Evolutionary conservation across 2,888 invertebrate species (phyloP), one percentile per base, ranked within the genome.

Genomic region (Dynastes maya): DNA sequence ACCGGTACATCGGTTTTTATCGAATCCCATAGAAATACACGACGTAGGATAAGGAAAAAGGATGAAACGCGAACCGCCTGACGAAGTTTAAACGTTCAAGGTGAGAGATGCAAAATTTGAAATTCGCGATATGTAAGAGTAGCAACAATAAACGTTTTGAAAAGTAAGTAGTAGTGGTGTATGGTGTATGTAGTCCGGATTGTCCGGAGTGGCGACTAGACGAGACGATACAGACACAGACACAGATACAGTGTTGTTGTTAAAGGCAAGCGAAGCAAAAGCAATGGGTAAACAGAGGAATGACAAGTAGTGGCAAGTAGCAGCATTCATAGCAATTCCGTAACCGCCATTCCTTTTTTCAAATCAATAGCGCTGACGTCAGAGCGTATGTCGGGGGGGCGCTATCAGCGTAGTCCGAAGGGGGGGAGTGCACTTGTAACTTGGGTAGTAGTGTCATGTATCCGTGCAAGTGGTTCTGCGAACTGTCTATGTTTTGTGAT

Each of bases 401-500:
- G 87, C 88, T 88, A 88, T 88, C 88, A 88, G 87, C 85, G 84
- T 77, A 70, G 83, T 84, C 84, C 83, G 84, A 85, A 84, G 83
- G 87, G 87, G 88, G 87, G 86, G 86, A 88, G 88, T 88, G 88
- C 88, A 89, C 89, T 89, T 89, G 88, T 88, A 88, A 88, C 88
- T 88, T 88, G 88, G 88, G 87, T 88, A 88, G 88, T 89, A 88
- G 88, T 89, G 88, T 88, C 87, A 89, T 88, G 88, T 88, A 89
- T 87, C 85, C 87, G 88, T 87, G 88, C 88, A 88, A 88, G 88
- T 88, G 88, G 87, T 86, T 88, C 85, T 86, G 85, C 85, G 84
- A 87, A 87, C 86, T 87, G 86, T 87, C 86, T 85, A 87, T 87
- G 87, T 87, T 87, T 87, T 87, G 87, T 88, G 87, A 86, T 85